A percentile compares a stretch with the other conserved stretches of the same genome.
phyloP scores from a whole-genome alignment of 1,140 invertebrate species.

The Drosophila setifemur region DNA sequence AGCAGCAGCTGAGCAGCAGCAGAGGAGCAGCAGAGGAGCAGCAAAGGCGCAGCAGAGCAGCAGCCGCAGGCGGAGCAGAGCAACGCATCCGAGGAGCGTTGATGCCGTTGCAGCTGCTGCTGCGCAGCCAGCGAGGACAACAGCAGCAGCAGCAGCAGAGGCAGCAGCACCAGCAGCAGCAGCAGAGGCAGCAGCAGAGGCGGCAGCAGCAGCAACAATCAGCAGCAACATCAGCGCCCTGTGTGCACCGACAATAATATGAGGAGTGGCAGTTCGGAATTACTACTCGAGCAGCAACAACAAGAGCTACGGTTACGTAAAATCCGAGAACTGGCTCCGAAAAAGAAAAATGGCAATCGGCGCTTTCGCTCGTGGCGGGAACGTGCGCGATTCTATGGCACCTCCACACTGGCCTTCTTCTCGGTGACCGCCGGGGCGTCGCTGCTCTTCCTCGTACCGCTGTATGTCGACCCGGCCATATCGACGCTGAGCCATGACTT shows the following conservation, averaged over 20 bases:
- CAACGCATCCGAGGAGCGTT: conserved; percentile 32
- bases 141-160: conserved; percentile 27
- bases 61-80: conserved; percentile 16
- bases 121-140: conserved; percentile 62
- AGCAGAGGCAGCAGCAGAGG: conserved; percentile 35
- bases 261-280: conserved; percentile 92
- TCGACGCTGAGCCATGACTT: conserved; percentile 93
- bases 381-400: conserved; percentile 90
- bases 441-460: conserved; percentile 92
- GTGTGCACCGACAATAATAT: conserved; percentile 86
- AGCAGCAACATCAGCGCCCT: conserved; percentile 78
- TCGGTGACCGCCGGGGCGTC: conserved; percentile 91
- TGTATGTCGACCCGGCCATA: conserved; percentile 95
- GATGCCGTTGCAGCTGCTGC: conserved; percentile 78
- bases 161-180: conserved; percentile 11
- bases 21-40: conserved; percentile 20
- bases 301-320: conserved; percentile 88
- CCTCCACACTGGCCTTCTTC: conserved; percentile 89
- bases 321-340: conserved; percentile 86
- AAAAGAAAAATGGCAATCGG: conserved; percentile 84
- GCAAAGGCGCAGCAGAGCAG: conserved; percentile 2
- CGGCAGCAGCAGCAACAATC: conserved; percentile 54
- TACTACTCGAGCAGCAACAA: conserved; percentile 89
- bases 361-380: conserved; percentile 88
- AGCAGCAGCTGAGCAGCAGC: neutral